Percentiles rank a stretch among this genome's conserved stretches.
Conservation (phyloP, 1,140 invertebrate species). For the Aradophagus sp. region DNA sequence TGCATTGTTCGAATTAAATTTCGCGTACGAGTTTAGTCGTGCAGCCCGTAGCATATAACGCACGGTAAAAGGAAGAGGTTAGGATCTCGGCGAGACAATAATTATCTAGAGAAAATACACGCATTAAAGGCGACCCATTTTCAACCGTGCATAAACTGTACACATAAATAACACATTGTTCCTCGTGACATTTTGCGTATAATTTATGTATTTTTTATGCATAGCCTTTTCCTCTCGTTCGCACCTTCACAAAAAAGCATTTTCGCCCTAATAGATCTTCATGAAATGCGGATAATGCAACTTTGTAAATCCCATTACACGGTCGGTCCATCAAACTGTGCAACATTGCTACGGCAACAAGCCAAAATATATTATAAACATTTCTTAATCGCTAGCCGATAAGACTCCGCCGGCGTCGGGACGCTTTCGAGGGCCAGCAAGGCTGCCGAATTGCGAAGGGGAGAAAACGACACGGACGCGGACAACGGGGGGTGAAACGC, state of each 20-base stretch:
- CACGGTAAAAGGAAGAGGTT: too few relatives aligned
- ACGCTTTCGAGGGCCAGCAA: slow-evolving; percentile 18
- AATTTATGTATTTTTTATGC: too few relatives aligned
- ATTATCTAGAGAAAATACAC: too few relatives aligned
- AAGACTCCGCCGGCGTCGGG: slow-evolving; percentile 12
- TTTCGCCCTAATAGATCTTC: slow-evolving; percentile 22
- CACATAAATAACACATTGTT: too few relatives aligned
- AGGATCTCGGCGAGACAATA: too few relatives aligned
- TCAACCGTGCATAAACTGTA: too few relatives aligned
- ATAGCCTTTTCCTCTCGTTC: slow-evolving; percentile 2
- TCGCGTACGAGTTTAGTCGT: too few relatives aligned
- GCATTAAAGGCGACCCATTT: too few relatives aligned
- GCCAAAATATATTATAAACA: slow-evolving; percentile 49
- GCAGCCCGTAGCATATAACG: too few relatives aligned
- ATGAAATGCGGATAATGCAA: slow-evolving; percentile 36
- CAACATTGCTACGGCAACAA: slow-evolving; percentile 32
- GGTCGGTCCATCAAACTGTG: slow-evolving; percentile 31
- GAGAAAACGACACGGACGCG: slow-evolving; percentile 37
- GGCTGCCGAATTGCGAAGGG: slow-evolving; percentile 24
- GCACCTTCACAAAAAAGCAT: slow-evolving; percentile 9
- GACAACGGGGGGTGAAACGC: slow-evolving; percentile 45
- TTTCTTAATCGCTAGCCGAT: slow-evolving; percentile 52
- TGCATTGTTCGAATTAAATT: too few relatives aligned
- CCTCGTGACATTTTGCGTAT: too few relatives aligned
- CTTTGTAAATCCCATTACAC: slow-evolving; percentile 44